Base-by-base conservation (phyloP, 2,888 invertebrate species). In the Parnassius apollo region DNA sequence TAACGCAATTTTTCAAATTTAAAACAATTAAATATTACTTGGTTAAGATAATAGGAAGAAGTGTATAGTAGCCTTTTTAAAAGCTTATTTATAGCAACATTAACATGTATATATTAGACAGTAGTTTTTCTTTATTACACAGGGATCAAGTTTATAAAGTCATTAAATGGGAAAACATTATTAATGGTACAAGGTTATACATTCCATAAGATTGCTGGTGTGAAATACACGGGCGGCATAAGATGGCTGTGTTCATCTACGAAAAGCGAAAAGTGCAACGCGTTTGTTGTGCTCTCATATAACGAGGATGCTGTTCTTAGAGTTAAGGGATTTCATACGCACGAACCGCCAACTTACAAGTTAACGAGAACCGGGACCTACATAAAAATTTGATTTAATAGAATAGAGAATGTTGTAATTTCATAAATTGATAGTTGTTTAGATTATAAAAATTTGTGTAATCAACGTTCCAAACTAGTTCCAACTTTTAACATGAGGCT, bases 231-330 rank as follows among this genome's bases (percentile, higher is more conserved):
- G 13, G 69, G 67, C 8, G 70, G 71, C 0, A 69, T 70, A 42
- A 67, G 75, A 51, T 76, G 75, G 75, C 70, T 70, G 42, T 77
- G 76, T 57, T 75, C 75, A 0, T 70, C 71, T 1, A 70, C 70
- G 42, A 69, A 62, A 22, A 73, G 70, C 51, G 65, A 66, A 13
- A 72, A 65, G 51, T 71, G 70, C 48, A 66, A 65, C 42, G 69
- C 67, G 0, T 70, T 65, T 49, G 65, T 74, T 8, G 67, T 71
- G 10, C 51, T 75, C 0, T 69, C 70, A 10, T 66, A 68, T 2
- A 68, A 75, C 50, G 64, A 69, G 9, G 51, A 61, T 8, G 61
- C 11, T 8, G 58, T 73, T 9, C 52, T 71, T 10, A 71, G 68
- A n/a, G 42, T 67, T n/a, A 57, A 61, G 13, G 67, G 68, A 7